Evolutionary conservation across 2,113 vertebrate species (phyloP), one percentile per base, ranked within the genome.

Genomic region (Zapornia atra): DNA sequence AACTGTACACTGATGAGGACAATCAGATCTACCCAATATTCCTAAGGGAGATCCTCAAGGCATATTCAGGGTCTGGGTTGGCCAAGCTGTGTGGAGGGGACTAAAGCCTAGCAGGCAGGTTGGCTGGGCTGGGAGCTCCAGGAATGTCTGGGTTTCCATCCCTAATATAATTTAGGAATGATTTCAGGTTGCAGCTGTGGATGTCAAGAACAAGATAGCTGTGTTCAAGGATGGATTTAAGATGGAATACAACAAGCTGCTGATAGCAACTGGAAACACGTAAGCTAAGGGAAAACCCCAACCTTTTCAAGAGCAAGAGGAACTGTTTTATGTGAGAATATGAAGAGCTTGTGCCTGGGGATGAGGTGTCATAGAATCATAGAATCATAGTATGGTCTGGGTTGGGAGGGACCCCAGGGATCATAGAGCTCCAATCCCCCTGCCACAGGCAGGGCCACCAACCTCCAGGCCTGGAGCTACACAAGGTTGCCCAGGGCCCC

Each of bases 191-290:
- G 98, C 98, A 4, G 98, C 98, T 6, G 96, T 99, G 86, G 99
- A 99, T 20, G 97, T 99, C 75, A 99, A 99, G 97, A 98, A 97
- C 90, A 99, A 98, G 97, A 98, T 96, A 46, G 99, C 98, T 4
- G 98, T 98, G 38, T 99, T 99, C 98, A 99, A 99, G 90, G 99
- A 99, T 50, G 99, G 99, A 65, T 98, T 99, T 96, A 99, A 98
- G 97, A 99, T 99, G 98, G 99, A 99, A 88, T 99, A 99, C 95
- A 99, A 98, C 97, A 99, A 99, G 82, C 98, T 99, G 88, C 98
- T 99, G 78, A 98, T 99, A 94, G 99, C 99, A 2, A 99, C 99
- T 13, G 99, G 99, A 95, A 99, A 98, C 98, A 99, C 88, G 99
- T 99, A 94, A 97, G 98, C 66, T 78, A 22, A 0, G 0, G 54